Evolutionary conservation across 2,113 vertebrate genomes (phyloP), one percentile per base, ranked within the genome.

Genomic region (Oryzias celebensis): DNA sequence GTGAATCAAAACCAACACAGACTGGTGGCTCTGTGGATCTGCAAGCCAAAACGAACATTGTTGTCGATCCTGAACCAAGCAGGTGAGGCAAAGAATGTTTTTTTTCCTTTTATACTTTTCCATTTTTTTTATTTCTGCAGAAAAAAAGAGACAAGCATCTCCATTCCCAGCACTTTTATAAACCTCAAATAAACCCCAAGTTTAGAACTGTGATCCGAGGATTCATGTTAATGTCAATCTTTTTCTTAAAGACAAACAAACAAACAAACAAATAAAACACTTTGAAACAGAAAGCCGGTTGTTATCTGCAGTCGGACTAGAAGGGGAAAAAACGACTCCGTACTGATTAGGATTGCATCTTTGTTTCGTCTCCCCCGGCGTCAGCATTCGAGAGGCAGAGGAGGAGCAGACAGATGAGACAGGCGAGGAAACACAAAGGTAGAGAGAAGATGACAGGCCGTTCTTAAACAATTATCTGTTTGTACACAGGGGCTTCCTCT

Each of bases 401-500:
- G 49, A 60, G 76, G 71, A 72, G 58, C 75, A 55, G 79, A 71
- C 78, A 63, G 71, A 85, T 41, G 76, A 86, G 80, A 71, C 79
- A 76, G 54, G 51, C 62, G 43, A 62, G 56, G 71, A 73, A 69
- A 69, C 65, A 71, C 83, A 77, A 75, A 85, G 76, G 87, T 87
- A 81, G 55, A 58, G 3, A 47, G 55, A 36, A 79, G 73, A 83
- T 83, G 80, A 78, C 80, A 80, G 69, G 67, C 75, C 80, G 53
- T 73, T 83, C 85, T 84, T 81, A 80, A 88, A 82, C 79, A 77
- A 82, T 77, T 77, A 82, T 66, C 78, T 73, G 55, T 71, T 69
- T 52, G 43, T 62, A 59, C 73, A 59, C 62, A 76, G 73, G 58
- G 72, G 56, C 41, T 76, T 56, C 62, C 71, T 65, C 73, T 43